These are phyloP conservation scores for Neogale vison DNA, from an alignment of 2,113 vertebrate genomes.

Conservation along the genomic window DNA sequence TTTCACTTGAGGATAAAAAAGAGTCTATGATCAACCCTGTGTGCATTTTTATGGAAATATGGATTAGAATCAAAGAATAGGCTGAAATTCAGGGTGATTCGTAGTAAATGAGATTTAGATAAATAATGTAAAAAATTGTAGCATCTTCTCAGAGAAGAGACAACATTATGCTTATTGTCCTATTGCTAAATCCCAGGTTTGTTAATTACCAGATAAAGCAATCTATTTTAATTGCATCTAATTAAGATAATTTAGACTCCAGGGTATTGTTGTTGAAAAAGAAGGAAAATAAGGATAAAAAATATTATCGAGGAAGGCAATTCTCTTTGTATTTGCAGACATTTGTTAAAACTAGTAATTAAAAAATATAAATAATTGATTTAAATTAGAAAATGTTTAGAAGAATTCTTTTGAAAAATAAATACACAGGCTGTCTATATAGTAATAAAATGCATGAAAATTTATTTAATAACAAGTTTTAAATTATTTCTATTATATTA, in stretches of 20 bases:
- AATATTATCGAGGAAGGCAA: not conserved
- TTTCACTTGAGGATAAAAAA: not conserved
- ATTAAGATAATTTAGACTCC: slow-evolving; percentile 71
- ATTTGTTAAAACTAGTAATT: not conserved
- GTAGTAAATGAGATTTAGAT: slow-evolving; percentile 3
- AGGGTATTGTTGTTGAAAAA: slow-evolving; percentile 54
- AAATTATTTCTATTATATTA: not conserved
- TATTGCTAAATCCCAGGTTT: slow-evolving; percentile 65
- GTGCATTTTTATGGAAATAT: not conserved
- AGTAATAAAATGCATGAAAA: not conserved
- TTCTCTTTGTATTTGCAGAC: not conserved
- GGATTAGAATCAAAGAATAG: not conserved
- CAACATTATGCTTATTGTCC: not conserved
- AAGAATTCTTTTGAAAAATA: not conserved
- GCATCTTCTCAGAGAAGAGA: slow-evolving; percentile 20
- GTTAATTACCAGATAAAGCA: slow-evolving; percentile 66
- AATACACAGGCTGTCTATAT: not conserved
- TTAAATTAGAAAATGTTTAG: not conserved
- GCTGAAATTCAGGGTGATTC: not conserved
- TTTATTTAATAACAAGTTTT: not conserved
- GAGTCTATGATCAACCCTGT: not conserved
- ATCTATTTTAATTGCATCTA: slow-evolving; percentile 67
- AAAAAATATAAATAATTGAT: not conserved
- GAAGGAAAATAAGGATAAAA: slow-evolving; percentile 28
- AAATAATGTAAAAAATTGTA: slow-evolving; percentile 33